Conservation (phyloP, 2,888 invertebrate species). For the Tachystola acroxantha region DNA sequence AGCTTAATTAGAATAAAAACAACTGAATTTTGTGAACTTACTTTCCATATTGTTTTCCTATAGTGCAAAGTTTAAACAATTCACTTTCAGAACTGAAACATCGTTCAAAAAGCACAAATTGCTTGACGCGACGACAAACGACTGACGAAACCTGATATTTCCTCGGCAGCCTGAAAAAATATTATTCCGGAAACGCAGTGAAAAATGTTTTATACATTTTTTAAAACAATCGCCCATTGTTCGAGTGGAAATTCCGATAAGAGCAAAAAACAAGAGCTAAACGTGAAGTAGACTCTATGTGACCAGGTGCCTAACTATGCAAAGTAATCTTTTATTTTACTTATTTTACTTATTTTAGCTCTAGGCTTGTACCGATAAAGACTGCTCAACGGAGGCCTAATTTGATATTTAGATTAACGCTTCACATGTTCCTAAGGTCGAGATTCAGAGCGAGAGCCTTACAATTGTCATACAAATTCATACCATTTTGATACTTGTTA, state of each 20-base stretch:
- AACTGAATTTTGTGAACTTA: no score
- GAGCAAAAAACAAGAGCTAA: constrained; percentile 18
- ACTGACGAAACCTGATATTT: constrained; percentile 24
- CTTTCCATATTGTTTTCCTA: constrained; percentile 8
- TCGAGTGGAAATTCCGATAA: constrained; percentile 37
- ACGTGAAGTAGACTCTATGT: constrained; percentile 1
- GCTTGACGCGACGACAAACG: background rate
- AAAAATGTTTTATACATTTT: constrained; percentile 58
- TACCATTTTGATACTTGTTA: no score
- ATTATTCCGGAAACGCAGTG: constrained; percentile 28
- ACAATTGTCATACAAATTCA: no score
- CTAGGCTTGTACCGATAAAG: no score
- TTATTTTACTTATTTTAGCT: no score
- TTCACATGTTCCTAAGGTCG: no score
- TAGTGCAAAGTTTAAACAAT: background rate
- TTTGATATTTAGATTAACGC: no score
- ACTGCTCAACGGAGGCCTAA: no score
- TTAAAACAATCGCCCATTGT: constrained; percentile 65
- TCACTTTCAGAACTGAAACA: constrained; percentile 2
- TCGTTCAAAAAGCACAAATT: background rate
- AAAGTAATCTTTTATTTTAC: no score
- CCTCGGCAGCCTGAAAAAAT: constrained; percentile 19
- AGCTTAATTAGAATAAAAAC: no score
- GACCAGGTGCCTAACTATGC: background rate
- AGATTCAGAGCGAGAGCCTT: no score